Evolutionary conservation across 2,113 vertebrate genomes (phyloP).

Genomic region (Bubalus kerabau): DNA sequence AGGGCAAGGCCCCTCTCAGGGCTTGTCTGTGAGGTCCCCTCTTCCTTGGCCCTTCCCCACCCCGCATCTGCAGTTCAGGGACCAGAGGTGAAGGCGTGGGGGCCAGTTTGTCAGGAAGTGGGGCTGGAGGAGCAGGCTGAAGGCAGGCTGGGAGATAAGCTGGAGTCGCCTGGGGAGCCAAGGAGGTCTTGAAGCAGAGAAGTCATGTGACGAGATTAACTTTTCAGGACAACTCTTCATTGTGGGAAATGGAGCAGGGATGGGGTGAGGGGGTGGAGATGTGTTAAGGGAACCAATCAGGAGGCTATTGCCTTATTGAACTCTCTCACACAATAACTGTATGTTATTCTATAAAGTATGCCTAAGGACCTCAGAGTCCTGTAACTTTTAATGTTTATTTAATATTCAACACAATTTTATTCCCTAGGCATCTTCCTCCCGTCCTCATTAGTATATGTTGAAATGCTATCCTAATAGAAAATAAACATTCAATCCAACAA

Average conservation of each 20-base stretch:
- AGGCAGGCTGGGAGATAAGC: not conserved
- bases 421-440: not conserved
- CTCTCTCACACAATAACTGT: not conserved
- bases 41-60: rapidly evolving
- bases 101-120: not conserved
- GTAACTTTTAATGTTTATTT: not conserved
- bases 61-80: not conserved
- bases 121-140: not conserved
- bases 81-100: not conserved
- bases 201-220: not conserved
- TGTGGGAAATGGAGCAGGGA: not conserved
- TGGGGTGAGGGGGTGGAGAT: not conserved
- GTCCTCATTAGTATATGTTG: not conserved
- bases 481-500: not conserved
- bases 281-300: not conserved
- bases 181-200: not conserved
- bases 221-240: not conserved
- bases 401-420: not conserved
- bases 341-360: not conserved
- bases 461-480: not conserved
- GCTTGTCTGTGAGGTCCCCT: not conserved
- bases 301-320: not conserved
- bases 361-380: not conserved
- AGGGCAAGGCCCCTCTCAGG: not conserved
- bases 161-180: not conserved